Percentiles rank a stretch among this genome's conserved stretches.
Conservation (phyloP, 2,113 vertebrate genomes). For the Sus scrofa region DNA sequence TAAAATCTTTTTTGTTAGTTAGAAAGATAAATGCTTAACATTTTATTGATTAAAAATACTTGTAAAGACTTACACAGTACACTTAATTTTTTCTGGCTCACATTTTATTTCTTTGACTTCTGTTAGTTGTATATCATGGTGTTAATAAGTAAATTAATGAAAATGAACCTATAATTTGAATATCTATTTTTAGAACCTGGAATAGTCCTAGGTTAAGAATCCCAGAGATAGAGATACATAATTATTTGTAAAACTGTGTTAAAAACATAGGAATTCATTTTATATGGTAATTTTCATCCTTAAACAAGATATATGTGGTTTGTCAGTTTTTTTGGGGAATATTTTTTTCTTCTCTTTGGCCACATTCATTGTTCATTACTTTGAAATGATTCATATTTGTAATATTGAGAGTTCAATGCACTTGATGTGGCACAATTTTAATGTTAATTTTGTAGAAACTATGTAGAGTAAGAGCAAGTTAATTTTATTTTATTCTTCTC, state of each 20-base stretch:
- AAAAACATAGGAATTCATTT: background rate
- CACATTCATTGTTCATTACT: background rate
- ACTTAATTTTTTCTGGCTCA: background rate
- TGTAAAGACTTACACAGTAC: background rate
- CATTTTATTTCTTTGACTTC: background rate
- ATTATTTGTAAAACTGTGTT: background rate
- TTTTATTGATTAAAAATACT: conserved; percentile 9
- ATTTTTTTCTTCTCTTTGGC: background rate
- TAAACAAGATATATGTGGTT: background rate
- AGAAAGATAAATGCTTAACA: background rate
- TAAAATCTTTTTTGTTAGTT: background rate
- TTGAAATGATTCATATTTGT: conserved; percentile 32
- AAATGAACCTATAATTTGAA: background rate
- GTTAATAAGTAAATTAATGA: background rate
- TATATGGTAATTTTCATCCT: conserved; percentile 5
- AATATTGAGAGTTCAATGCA: background rate
- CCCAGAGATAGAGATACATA: background rate
- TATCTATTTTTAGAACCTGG: background rate
- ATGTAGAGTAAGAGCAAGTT: background rate
- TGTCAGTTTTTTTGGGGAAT: background rate
- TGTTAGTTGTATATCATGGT: background rate
- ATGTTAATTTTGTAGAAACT: conserved; percentile 20
- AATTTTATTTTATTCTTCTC: background rate
- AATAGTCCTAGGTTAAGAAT: background rate
- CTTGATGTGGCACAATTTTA: background rate